Evolutionary conservation across 2,797 vertebrate genomes (phyloP).

Genomic region (Oophaga sylvatica): DNA sequence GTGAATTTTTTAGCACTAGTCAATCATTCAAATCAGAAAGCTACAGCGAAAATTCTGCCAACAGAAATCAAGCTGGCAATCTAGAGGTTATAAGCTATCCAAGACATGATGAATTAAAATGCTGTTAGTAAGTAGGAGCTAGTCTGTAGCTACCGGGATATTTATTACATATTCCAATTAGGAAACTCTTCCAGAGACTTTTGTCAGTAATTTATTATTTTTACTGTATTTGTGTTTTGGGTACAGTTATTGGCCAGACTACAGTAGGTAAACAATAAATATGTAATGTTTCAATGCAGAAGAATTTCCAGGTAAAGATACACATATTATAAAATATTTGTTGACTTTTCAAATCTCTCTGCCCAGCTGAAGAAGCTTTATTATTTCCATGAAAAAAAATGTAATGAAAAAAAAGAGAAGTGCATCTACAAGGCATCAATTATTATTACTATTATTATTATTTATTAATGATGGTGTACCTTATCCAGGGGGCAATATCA

Average conservation of each 20-base stretch:
- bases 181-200: neutral
- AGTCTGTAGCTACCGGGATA: neutral
- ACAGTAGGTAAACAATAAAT: neutral
- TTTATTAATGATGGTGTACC: too few relatives aligned
- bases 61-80: slow-evolving; percentile 16
- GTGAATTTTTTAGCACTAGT: slow-evolving; percentile 20
- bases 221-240: neutral
- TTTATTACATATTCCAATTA: neutral
- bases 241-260: neutral
- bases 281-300: too few relatives aligned
- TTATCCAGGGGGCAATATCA: too few relatives aligned
- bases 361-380: too few relatives aligned
- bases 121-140: neutral
- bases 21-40: slow-evolving; percentile 30
- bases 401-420: too few relatives aligned
- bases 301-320: too few relatives aligned
- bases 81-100: slow-evolving; percentile 30
- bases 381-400: too few relatives aligned
- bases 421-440: too few relatives aligned
- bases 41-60: neutral
- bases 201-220: slow-evolving; percentile 9
- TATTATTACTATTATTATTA: too few relatives aligned
- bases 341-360: too few relatives aligned
- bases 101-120: slow-evolving; percentile 16
- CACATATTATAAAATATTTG: too few relatives aligned